phyloP scores from a whole-genome alignment of 2,797 vertebrate species.

The Clangula hyemalis region DNA sequence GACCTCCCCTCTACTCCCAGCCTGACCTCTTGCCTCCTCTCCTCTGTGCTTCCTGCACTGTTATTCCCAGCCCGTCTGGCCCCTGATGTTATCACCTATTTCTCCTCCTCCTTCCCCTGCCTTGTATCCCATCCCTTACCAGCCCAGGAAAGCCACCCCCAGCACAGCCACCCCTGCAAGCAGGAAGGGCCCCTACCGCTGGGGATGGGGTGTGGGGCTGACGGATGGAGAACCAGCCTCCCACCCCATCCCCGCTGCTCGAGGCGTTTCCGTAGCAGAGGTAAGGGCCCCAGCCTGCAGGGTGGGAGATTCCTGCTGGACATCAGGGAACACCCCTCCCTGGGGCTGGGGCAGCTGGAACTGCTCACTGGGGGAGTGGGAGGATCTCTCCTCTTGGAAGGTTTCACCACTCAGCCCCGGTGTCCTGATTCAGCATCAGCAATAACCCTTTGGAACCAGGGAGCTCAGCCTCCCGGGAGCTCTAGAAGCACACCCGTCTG shows the following conservation, averaged over 20 bases:
- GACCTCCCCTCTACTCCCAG: neutral
- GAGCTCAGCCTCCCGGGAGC: neutral
- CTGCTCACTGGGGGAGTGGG: neutral
- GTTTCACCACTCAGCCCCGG: neutral
- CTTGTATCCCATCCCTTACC: neutral
- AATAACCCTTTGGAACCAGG: slow-evolving; percentile 3
- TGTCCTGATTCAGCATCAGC: slow-evolving; percentile 6
- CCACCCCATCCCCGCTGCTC: neutral
- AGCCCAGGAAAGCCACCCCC: neutral
- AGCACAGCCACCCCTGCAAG: neutral
- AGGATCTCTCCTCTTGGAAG: neutral
- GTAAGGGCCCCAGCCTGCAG: neutral
- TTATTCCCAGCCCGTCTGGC: neutral
- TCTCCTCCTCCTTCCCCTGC: neutral
- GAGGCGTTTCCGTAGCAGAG: neutral
- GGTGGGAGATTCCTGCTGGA: neutral
- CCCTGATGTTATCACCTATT: neutral
- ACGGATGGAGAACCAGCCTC: neutral
- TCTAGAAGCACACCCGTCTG: neutral
- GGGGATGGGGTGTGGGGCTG: neutral
- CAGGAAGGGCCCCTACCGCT: neutral
- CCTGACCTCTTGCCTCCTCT: neutral
- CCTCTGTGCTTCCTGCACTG: neutral
- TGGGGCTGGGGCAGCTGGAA: neutral
- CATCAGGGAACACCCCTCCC: neutral